Evolutionary conservation across 2,113 vertebrate genomes (phyloP), one percentile per base, ranked within the genome.

Genomic region (Australoheros scitulus): DNA sequence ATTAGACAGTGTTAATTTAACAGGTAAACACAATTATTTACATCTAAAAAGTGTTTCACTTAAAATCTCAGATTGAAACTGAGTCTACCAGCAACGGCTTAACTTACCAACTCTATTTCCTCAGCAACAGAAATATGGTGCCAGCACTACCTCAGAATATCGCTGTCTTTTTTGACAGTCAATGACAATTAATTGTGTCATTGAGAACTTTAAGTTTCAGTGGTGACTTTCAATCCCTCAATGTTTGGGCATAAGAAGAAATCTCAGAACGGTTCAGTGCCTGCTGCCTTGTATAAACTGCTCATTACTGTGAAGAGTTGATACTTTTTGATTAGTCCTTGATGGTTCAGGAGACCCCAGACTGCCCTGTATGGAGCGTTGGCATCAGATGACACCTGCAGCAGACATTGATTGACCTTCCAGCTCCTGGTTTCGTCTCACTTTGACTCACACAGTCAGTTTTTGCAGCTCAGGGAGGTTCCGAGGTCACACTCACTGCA

Each of bases 401-500:
- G 84, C 87, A 78, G 79, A 82, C 90, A 92, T 86, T 43, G 87
- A 92, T 91, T 58, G 86, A 88, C 87, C 92, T 85, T 81, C 70
- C 83, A 88, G 82, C 76, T 86, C 82, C 65, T 5, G 84, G 76
- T 87, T 82, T 83, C 59, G 0, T 89, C 77, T 88, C 87, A 84
- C 87, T 88, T n/a, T 24, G 61, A 18, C 36, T 72, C 57, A 6
- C 41, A 7, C 34, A 1, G 36, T 58, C 75, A 6, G 20, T 3
- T 80, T 50, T 7, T 20, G 56, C 59, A 15, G 80, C 79, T 88
- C 20, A 0, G 55, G 72, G 55, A 82, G 82, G 50, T 72, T 68
- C 26, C 3, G 57, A 86, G 85, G 87, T 81, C 59, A 14, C 7
- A 2, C 20, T 81, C 78, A 65, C 55, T 72, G 75, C 41, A 18